These are phyloP conservation scores for Odontesthes bonariensis DNA, from an alignment of 2,113 vertebrate species.

Conservation along the genomic window DNA sequence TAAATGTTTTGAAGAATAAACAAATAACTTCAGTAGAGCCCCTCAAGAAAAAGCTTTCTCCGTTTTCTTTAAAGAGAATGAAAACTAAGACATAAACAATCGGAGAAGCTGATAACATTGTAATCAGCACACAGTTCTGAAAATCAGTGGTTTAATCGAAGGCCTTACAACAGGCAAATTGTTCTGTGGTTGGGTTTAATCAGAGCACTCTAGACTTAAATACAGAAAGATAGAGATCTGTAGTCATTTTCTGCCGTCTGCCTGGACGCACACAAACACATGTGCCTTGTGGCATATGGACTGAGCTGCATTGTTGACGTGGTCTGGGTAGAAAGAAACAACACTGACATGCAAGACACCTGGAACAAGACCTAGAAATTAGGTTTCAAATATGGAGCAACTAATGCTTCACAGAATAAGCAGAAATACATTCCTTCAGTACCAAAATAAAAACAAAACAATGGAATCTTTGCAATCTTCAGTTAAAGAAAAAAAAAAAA, in stretches of 20 bases:
- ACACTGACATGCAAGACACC: constrained; percentile 40
- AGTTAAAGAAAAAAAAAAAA: background rate
- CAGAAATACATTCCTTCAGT: background rate
- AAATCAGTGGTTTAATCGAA: constrained; percentile 76
- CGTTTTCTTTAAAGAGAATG: background rate
- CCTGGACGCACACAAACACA: constrained; percentile 78
- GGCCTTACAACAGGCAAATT: constrained; percentile 72
- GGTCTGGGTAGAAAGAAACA: constrained; percentile 43
- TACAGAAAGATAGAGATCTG: constrained; percentile 78
- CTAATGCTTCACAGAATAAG: constrained; percentile 7
- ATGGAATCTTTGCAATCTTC: background rate
- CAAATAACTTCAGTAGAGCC: background rate
- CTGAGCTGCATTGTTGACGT: constrained; percentile 52
- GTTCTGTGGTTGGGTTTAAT: constrained; percentile 80
- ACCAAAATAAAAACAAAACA: background rate
- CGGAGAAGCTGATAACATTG: constrained; percentile 62
- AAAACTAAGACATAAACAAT: constrained; percentile 24
- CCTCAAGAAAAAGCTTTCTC: background rate
- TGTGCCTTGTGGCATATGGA: constrained; percentile 75
- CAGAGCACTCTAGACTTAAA: constrained; percentile 78
- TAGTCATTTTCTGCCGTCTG: constrained; percentile 83
- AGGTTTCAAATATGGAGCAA: constrained; percentile 20
- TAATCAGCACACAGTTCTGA: constrained; percentile 67
- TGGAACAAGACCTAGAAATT: constrained; percentile 42
- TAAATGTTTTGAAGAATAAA: constrained; percentile 7